Evolutionary conservation across 2,888 invertebrate genomes (phyloP), one percentile per base, ranked within the genome.

Genomic region (Pandemis heparana): DNA sequence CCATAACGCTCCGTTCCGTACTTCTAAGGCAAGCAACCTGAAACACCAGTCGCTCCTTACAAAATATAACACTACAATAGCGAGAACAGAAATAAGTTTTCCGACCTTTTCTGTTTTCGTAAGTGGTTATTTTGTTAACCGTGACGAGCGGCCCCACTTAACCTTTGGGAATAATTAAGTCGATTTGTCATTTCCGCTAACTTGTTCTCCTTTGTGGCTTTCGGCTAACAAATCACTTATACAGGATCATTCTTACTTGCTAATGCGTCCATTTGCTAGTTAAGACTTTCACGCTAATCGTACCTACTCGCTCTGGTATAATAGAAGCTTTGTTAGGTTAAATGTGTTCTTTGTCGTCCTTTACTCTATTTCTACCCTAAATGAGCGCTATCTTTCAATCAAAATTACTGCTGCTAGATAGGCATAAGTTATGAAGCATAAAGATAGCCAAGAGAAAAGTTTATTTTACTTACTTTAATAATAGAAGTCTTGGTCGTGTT

Each of bases 61-160:
- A 18, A 56, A 23, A 63, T 63, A 64, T 8, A 56, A 68, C 41
- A 63, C 61, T 62, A 61, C 43, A 73, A 68, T 59, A 68, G 48
- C 73, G 56, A 63, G 16, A 56, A 68, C 56, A 64, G 59, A 72
- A 59, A 59, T 38, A 69, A 70, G 51, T 74, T 65, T 70, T 43
- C 65, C 60, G 68, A 39, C 65, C 65, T 70, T 60, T 64, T 14
- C 56, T 65, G 65, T 65, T 65, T 32, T 53, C 16, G 69, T 73
- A 75, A 75, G 75, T 75, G 46, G 70, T 61, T 74, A 70, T 70
- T 32, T 74, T 74, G 73, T 73, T 69, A 70, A 43, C 72, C 69
- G 60, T 64, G 74, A 74, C 69, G 60, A 74, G 69, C 41, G 64
- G 62, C 64, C 74, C 32, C 65, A 65, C 65, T 74, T 74, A 74